Percentiles rank a stretch among this genome's conserved stretches.
These are phyloP conservation scores for Orthonyx spaldingii DNA, from an alignment of 2,113 vertebrate species.

Conservation along the genomic window DNA sequence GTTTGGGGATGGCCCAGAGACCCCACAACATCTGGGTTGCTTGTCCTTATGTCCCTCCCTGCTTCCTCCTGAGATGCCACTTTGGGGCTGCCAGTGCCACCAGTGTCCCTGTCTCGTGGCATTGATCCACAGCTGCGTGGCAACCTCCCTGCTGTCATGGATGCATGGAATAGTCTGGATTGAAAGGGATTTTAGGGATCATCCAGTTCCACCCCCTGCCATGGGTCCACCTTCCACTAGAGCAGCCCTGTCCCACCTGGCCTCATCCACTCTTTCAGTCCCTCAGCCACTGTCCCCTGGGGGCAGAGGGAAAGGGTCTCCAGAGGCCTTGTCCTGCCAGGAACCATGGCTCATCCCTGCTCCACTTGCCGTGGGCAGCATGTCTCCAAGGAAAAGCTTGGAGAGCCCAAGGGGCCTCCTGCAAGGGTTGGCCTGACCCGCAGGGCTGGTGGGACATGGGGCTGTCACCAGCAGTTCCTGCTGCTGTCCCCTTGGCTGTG, in stretches of 20 bases:
- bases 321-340: background rate
- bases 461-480: background rate
- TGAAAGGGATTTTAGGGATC: background rate
- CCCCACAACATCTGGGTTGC: rapidly evolving
- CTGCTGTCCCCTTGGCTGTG: background rate
- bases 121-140: background rate
- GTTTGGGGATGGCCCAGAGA: background rate
- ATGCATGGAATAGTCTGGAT: background rate
- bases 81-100: background rate
- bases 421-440: background rate
- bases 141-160: background rate
- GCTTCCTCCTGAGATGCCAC: background rate
- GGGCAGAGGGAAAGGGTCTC: background rate
- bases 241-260: background rate
- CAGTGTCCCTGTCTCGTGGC: background rate
- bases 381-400: background rate
- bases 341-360: background rate
- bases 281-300: background rate
- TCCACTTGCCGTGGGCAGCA: background rate
- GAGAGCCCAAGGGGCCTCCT: background rate
- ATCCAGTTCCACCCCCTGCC: background rate
- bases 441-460: background rate
- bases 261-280: background rate
- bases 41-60: rapidly evolving
- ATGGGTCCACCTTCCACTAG: background rate